These are phyloP conservation scores for Pelecanoides urinatrix DNA, from an alignment of 2,113 vertebrate genomes.

Conservation along the genomic window DNA sequence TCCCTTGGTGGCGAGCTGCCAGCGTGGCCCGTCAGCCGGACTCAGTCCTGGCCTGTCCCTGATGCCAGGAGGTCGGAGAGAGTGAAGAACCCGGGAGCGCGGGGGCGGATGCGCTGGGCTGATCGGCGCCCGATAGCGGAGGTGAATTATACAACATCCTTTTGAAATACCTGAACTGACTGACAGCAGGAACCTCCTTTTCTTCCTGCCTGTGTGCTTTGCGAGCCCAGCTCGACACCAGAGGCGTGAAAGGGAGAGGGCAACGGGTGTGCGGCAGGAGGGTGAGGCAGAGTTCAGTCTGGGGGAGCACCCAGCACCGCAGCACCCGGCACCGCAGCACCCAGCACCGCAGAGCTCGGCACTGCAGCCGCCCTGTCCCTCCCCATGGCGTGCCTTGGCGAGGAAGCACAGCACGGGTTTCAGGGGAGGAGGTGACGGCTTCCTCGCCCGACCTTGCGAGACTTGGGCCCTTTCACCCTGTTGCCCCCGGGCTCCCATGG, in stretches of 20 bases:
- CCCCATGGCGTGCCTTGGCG: rapidly evolving
- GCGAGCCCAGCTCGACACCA: neutral
- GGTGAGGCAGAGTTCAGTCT: neutral
- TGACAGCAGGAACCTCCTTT: neutral
- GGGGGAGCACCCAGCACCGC: neutral
- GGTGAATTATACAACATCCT: neutral
- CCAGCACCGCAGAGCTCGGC: neutral
- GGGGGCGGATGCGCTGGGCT: neutral
- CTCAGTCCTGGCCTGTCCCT: neutral
- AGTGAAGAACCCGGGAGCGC: rapidly evolving
- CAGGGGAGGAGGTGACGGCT: neutral
- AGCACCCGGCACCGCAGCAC: rapidly evolving
- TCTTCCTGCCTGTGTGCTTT: neutral
- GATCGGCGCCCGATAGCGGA: neutral
- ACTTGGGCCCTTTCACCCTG: rapidly evolving
- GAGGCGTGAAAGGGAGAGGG: neutral
- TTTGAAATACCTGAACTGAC: neutral
- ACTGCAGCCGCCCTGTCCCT: rapidly evolving
- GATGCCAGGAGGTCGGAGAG: neutral
- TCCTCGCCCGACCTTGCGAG: neutral
- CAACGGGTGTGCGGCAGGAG: neutral
- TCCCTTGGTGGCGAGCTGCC: neutral
- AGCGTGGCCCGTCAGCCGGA: neutral
- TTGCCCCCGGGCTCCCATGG: neutral
- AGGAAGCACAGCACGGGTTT: neutral